Evolutionary conservation across 92 coral and sea anemone species (phyloP).

Genomic region (Porites cylindrica): DNA sequence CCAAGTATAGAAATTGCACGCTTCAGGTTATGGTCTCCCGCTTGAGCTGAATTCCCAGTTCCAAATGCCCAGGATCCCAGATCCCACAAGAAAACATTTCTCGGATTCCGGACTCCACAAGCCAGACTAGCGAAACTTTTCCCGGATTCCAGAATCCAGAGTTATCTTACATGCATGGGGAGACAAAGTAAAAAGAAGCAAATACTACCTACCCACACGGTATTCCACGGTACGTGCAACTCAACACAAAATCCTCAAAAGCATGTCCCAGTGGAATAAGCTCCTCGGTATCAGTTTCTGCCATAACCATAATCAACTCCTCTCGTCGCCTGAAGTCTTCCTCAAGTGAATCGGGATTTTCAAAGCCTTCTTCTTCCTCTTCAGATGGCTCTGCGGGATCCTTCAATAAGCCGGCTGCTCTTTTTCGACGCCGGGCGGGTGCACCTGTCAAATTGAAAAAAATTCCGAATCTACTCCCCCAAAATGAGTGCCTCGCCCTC

Average conservation of each 20-base stretch:
- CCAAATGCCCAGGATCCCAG: no score
- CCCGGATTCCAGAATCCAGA: no score
- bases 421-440: not conserved
- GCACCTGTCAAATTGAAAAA: not conserved
- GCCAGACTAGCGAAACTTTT: no score
- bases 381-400: not conserved
- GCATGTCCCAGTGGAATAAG: conserved; percentile 56
- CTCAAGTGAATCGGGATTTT: conserved; percentile 44
- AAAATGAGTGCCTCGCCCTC: no score
- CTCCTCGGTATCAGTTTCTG: not conserved
- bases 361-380: conserved; percentile 56
- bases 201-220: conserved; percentile 28
- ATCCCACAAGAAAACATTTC: no score
- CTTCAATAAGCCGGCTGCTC: conserved; percentile 1
- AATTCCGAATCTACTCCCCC: no score
- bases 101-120: no score
- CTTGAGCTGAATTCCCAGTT: no score
- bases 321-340: conserved; percentile 24
- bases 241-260: conserved; percentile 47
- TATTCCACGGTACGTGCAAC: conserved; percentile 64
- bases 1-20: no score
- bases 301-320: conserved; percentile 38
- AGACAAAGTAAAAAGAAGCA: no score
- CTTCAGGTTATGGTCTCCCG: no score
- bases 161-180: not conserved